Evolutionary conservation across 2,797 vertebrate species (phyloP), one percentile per base, ranked within the genome.

Genomic region (Lutra lutra): DNA sequence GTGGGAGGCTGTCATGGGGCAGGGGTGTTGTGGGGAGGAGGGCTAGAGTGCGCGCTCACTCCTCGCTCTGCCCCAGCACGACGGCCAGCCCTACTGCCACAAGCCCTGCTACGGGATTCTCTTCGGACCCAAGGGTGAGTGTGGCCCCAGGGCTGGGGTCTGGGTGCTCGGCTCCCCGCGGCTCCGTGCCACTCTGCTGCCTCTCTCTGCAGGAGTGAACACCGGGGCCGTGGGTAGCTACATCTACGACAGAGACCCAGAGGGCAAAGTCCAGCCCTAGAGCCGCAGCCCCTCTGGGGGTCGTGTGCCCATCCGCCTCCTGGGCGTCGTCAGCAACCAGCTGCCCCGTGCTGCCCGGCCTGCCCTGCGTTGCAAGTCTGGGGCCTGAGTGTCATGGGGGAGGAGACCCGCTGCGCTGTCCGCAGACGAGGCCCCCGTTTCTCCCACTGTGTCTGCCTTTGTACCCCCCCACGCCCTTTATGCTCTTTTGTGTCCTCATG

Each of bases 181-280:
- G 75, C 32, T 3, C 38, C 32, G 46, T 13, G n/a, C 10, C 13
- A 25, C 7, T 43, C 2, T 1, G 21, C 54, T 1, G 13, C 25
- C 40, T 48, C 68, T 83, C 66, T 48, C 7, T 97, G 58, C 98
- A 99, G 99, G 99, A 1, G 99, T 99, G 98, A 99, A 99, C 98
- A 99, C 99, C 0, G 99, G 99, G 29, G 99, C 99, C 0, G 99
- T 99, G 94, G 99, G 99, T 97, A 99, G 99, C 99, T 99, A 99
- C 99, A 99, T 99, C 99, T 99, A 99, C 0, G 99, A 99, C 91
- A 99, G 99, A 99, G 99, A 99, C 97, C 99, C 99, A 0, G 99
- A 99, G 96, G 98, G 98, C 0, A 99, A 99, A 98, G 99, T 99
- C 96, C 99, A 99, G 98, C 99, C 99, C 92, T 99, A 98, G 98